Evolutionary conservation across 2,113 vertebrate species (phyloP).

Genomic region (Lethenteron camtschaticum): DNA sequence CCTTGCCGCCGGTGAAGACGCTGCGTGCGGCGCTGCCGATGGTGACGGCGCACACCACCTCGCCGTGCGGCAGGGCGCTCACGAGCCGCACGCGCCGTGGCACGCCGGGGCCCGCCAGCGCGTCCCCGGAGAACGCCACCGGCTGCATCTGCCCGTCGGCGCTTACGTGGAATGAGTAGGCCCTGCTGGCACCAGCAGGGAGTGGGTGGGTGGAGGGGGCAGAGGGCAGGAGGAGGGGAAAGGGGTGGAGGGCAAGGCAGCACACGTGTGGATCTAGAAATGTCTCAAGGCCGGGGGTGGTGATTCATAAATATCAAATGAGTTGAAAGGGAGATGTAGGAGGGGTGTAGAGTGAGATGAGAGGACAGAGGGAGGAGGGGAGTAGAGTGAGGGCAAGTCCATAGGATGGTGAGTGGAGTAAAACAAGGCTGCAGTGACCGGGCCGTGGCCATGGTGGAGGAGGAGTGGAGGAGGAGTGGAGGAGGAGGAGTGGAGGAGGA

Average conservation of each 20-base stretch:
- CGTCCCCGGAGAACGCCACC: slow-evolving; percentile 22
- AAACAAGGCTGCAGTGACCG: too few species aligned
- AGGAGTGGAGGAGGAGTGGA: too few species aligned
- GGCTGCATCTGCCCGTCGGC: slow-evolving; percentile 35
- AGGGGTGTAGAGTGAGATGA: too few species aligned
- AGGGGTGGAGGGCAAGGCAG: background rate
- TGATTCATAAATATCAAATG: background rate
- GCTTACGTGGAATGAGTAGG: slow-evolving; percentile 34
- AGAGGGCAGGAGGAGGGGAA: background rate
- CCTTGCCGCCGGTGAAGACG: slow-evolving; percentile 9
- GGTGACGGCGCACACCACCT: slow-evolving; percentile 7
- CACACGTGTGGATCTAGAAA: slow-evolving; percentile 7
- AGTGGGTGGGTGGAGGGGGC: too few species aligned
- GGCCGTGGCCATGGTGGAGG: too few species aligned
- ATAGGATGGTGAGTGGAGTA: too few species aligned
- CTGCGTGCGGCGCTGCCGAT: slow-evolving; percentile 8
- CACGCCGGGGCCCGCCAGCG: slow-evolving; percentile 17
- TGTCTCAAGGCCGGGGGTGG: slow-evolving; percentile 5
- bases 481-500: too few species aligned
- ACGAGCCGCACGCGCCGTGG: slow-evolving; percentile 18
- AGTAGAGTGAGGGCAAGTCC: too few species aligned
- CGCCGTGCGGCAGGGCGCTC: slow-evolving; percentile 10
- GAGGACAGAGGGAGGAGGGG: too few species aligned
- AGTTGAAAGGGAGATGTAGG: background rate
- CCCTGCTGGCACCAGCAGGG: slow-evolving; percentile 12